Evolutionary conservation across 2,888 invertebrate species (phyloP).

Genomic region (Chaitophorus viminalis): DNA sequence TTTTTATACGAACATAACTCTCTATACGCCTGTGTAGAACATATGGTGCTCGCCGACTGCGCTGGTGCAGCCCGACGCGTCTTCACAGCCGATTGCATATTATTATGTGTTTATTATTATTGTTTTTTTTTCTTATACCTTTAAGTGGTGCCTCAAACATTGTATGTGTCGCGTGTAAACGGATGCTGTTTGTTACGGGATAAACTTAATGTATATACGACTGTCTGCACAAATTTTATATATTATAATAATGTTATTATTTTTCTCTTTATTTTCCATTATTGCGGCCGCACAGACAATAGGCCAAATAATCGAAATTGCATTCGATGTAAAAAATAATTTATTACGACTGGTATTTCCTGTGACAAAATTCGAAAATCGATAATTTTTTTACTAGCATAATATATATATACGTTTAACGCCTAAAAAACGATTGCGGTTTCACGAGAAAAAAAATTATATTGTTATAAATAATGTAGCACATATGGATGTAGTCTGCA

Average conservation of each 20-base stretch:
- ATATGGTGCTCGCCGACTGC: conserved; percentile 6
- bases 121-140: not conserved
- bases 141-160: no score
- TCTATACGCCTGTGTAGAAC: conserved; percentile 1
- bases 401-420: no score
- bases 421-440: no score
- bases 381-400: no score
- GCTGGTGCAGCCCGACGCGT: not conserved
- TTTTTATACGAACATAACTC: conserved; percentile 2
- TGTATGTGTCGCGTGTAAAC: not conserved
- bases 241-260: not conserved
- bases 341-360: no score
- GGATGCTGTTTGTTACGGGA: not conserved
- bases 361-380: no score
- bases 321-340: not conserved
- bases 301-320: not conserved
- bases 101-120: conserved; percentile 4
- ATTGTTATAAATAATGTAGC: no score
- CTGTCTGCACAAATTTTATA: not conserved
- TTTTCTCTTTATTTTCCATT: not conserved
- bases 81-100: conserved; percentile 25
- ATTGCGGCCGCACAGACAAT: not conserved
- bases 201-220: not conserved
- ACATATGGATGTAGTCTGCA: no score
- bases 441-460: no score